A percentile compares a stretch with the other conserved stretches of the same genome.
Evolutionary conservation across 2,797 vertebrate species (phyloP).

Genomic region (Sarcoramphus papa): DNA sequence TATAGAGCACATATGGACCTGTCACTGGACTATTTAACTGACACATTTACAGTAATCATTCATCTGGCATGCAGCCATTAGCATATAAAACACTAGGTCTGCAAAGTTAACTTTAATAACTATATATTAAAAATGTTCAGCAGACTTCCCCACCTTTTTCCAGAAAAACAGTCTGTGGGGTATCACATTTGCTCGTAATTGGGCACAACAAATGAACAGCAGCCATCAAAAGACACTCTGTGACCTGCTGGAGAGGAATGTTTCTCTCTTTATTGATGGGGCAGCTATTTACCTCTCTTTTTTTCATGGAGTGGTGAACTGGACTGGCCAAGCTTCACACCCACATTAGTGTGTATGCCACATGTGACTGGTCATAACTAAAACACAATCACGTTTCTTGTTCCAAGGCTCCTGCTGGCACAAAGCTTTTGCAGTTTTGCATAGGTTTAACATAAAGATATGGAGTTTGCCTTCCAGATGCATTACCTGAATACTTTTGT

Average conservation of each 20-base stretch:
- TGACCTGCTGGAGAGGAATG: neutral
- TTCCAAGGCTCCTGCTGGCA: neutral
- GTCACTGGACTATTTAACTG: constrained; percentile 60
- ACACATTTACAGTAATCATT: constrained; percentile 37
- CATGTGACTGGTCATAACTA: neutral
- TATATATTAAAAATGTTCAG: constrained; percentile 22
- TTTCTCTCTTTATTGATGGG: constrained; percentile 13
- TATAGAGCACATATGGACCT: constrained; percentile 33
- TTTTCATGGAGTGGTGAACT: neutral
- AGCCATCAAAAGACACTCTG: neutral
- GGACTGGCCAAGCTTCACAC: neutral
- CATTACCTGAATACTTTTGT: neutral
- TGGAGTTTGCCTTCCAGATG: neutral
- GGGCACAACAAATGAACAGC: neutral
- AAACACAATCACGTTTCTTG: neutral
- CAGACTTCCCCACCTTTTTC: neutral
- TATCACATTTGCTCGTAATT: constrained; percentile 13
- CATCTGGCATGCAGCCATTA: constrained; percentile 24
- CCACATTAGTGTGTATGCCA: neutral
- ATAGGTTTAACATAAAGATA: neutral
- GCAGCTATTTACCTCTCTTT: neutral
- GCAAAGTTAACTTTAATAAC: constrained; percentile 42
- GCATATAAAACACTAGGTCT: constrained; percentile 19
- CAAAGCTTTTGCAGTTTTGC: neutral
- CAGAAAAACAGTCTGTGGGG: constrained; percentile 19